Conservation (phyloP, 2,113 vertebrate genomes). For the Phycodurus eques region DNA sequence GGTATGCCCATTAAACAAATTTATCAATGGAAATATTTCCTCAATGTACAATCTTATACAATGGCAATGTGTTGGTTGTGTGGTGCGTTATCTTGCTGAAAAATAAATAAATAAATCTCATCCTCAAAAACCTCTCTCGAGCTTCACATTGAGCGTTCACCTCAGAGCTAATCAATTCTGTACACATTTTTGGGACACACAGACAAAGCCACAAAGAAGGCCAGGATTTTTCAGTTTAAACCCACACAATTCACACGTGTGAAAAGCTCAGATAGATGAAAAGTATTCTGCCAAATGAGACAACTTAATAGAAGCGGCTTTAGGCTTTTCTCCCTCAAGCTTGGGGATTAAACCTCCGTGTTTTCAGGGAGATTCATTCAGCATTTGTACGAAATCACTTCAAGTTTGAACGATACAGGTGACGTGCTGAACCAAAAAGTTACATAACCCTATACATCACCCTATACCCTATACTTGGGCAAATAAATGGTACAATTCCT, state of each 20-base stretch:
- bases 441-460: no score
- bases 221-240: background rate
- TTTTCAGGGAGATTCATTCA: constrained; percentile 45
- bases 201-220: background rate
- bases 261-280: constrained; percentile 21
- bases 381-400: constrained; percentile 38
- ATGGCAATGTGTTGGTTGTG: background rate
- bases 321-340: constrained; percentile 27
- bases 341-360: constrained; percentile 56
- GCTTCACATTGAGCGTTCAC: background rate
- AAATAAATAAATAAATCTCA: background rate
- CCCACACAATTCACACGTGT: constrained; percentile 10
- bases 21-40: background rate
- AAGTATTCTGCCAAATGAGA: constrained; percentile 29
- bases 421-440: constrained; percentile 14
- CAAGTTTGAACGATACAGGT: constrained; percentile 11
- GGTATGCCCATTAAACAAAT: background rate
- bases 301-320: constrained; percentile 43
- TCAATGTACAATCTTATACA: background rate
- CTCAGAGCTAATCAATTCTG: background rate
- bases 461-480: no score
- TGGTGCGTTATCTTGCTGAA: background rate
- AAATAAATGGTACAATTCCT: no score
- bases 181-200: background rate
- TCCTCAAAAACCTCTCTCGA: background rate